Percentiles rank a stretch among this genome's conserved stretches.
phyloP scores from a whole-genome alignment of 2,888 invertebrate species.

The Drosophila prostipennis region DNA sequence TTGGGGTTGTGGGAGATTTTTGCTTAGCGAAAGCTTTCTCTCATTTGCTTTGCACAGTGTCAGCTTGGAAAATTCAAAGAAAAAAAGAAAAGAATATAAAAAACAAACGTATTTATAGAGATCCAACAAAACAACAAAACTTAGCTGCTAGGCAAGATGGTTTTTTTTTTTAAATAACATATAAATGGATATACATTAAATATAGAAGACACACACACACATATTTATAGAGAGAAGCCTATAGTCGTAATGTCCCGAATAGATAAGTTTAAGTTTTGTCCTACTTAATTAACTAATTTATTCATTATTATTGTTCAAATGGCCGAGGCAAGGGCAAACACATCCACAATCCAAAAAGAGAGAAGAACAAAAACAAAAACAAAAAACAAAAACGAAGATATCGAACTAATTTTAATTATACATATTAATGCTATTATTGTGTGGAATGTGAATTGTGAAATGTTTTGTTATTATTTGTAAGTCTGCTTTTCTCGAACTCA shows the following conservation, averaged over 20 bases:
- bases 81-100: background rate
- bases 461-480: constrained; percentile 79
- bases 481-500: constrained; percentile 54
- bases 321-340: constrained; percentile 35
- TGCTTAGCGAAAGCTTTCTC: constrained; percentile 46
- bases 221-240: constrained; percentile 43
- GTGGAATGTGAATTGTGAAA: constrained; percentile 53
- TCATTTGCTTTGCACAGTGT: constrained; percentile 41
- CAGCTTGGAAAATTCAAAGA: constrained; percentile 21
- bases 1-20: constrained; percentile 30
- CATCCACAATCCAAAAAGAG: constrained; percentile 29
- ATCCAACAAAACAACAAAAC: constrained; percentile 18
- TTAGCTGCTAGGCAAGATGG: constrained; percentile 32
- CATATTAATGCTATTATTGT: constrained; percentile 28
- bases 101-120: constrained; percentile 27
- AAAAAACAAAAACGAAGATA: background rate
- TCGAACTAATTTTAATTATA: constrained; percentile 40
- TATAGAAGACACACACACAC: constrained; percentile 23
- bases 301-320: constrained; percentile 36
- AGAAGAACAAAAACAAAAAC: background rate
- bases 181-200: constrained; percentile 32
- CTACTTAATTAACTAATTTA: constrained; percentile 48
- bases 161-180: constrained; percentile 41
- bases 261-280: constrained; percentile 35
- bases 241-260: constrained; percentile 44